Evolutionary conservation across 2,113 vertebrate genomes (phyloP).

Genomic region (Podarcis cretensis): DNA sequence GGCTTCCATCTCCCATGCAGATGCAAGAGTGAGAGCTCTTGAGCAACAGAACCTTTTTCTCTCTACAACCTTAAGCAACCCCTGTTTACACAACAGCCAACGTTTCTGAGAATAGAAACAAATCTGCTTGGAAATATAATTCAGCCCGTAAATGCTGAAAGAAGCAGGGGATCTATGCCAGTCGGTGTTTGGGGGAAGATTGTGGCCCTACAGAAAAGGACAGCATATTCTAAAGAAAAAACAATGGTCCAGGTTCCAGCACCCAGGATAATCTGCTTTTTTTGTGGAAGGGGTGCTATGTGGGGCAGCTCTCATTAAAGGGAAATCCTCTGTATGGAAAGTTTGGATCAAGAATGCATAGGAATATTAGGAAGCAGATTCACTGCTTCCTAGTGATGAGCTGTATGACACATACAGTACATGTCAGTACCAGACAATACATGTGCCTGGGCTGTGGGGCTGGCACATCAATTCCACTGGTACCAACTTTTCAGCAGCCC

Average conservation of each 20-base stretch:
- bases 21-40: not conserved
- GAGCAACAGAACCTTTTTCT: slow-evolving; percentile 3
- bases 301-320: not conserved
- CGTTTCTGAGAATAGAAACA: not conserved
- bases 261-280: not conserved
- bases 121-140: slow-evolving; percentile 18
- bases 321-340: not conserved
- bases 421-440: not conserved
- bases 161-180: not conserved
- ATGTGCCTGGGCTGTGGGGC: not conserved
- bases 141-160: not conserved
- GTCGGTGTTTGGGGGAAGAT: slow-evolving; percentile 1
- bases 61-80: not conserved
- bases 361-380: not conserved
- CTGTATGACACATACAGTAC: not conserved
- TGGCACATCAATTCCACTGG: too few species aligned
- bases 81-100: slow-evolving; percentile 16
- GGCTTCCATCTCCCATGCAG: too few species aligned
- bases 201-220: not conserved
- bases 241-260: not conserved
- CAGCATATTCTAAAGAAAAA: not conserved
- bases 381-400: not conserved
- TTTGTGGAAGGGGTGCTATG: not conserved
- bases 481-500: too few species aligned
- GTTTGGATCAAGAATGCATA: not conserved